Conservation (phyloP, 35 echinoderm and acorn worm species). For the Apostichopus californicus region DNA sequence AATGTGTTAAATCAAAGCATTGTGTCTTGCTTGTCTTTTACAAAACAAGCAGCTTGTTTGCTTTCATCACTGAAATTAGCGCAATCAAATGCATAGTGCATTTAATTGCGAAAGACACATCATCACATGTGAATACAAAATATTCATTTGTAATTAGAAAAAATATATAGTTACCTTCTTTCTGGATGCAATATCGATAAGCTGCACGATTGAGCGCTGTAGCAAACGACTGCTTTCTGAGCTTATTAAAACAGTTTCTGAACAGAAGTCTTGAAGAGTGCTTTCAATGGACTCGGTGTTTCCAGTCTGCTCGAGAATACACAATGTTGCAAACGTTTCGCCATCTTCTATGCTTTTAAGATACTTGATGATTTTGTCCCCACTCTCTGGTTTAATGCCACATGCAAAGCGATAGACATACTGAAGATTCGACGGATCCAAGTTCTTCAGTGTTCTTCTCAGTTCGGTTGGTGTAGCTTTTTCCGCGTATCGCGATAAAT, state of each 20-base stretch:
- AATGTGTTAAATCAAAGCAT: background rate
- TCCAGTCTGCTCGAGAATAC: background rate
- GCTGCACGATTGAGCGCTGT: background rate
- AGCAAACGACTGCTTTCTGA: background rate
- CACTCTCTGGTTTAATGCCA: background rate
- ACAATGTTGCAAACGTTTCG: background rate
- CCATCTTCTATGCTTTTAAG: conserved; percentile 7
- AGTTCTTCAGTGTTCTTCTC: background rate
- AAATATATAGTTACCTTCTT: background rate
- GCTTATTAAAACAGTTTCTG: background rate
- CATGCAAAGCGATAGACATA: conserved; percentile 34
- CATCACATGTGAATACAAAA: too few species aligned
- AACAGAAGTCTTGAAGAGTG: background rate
- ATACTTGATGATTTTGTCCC: background rate
- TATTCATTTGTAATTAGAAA: too few species aligned
- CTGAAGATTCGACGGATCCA: conserved; percentile 10
- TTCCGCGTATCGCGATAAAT: background rate
- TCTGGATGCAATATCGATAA: background rate
- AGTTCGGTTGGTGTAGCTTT: background rate
- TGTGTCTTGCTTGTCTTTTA: background rate
- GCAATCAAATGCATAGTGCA: too few species aligned
- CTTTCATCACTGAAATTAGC: background rate
- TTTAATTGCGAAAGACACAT: too few species aligned
- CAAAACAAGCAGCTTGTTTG: background rate
- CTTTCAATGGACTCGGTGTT: background rate